Evolutionary conservation across 2,797 vertebrate genomes (phyloP).

Genomic region (Tapera naevia): DNA sequence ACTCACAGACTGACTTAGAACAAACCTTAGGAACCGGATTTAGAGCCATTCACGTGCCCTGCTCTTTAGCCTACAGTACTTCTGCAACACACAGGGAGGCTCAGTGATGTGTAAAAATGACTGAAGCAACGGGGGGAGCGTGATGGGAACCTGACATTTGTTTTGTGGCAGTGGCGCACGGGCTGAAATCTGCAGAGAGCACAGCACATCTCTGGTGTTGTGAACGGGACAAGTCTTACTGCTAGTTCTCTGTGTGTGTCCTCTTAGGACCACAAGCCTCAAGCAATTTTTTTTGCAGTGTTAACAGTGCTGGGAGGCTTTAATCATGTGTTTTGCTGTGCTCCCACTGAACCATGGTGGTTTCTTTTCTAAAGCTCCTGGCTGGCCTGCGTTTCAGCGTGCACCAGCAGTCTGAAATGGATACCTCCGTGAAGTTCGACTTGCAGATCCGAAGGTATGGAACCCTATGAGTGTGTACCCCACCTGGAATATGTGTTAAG

Average conservation of each 20-base stretch:
- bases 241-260: background rate
- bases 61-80: background rate
- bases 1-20: background rate
- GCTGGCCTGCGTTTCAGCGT: slow-evolving; percentile 92
- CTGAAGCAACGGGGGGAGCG: background rate
- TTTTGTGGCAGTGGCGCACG: background rate
- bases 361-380: slow-evolving; percentile 76
- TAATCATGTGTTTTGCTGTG: background rate
- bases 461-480: background rate
- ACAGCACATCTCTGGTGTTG: background rate
- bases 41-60: background rate
- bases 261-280: background rate
- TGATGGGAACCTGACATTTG: background rate
- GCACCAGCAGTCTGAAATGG: slow-evolving; percentile 93
- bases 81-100: background rate
- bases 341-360: background rate
- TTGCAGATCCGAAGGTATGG: slow-evolving; percentile 90
- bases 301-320: background rate
- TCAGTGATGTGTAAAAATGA: background rate
- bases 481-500: no score
- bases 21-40: background rate
- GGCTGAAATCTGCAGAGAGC: background rate
- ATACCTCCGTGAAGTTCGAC: slow-evolving; percentile 91
- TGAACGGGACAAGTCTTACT: background rate
- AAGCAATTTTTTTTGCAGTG: background rate